Percentiles rank a stretch among this genome's conserved stretches.
Evolutionary conservation across 2,888 invertebrate species (phyloP).

Genomic region (Eudasyphora cyanicolor): DNA sequence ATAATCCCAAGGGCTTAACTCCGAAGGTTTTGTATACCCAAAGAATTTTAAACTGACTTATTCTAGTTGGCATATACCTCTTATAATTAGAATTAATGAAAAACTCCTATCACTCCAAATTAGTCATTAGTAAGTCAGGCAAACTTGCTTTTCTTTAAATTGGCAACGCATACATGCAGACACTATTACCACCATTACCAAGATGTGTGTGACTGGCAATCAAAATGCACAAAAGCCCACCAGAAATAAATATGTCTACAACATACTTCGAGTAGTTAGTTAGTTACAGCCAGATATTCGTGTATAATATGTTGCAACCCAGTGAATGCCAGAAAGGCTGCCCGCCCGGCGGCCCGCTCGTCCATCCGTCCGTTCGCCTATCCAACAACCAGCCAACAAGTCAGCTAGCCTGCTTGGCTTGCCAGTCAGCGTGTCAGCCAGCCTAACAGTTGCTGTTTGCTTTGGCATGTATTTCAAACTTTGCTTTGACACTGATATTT

Average conservation of each 20-base stretch:
- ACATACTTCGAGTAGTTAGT: not conserved
- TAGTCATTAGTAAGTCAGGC: not conserved
- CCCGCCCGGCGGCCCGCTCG: not conserved
- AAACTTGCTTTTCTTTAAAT: slow-evolving; percentile 31
- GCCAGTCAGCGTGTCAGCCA: not conserved
- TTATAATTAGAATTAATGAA: too few species aligned
- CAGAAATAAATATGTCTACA: slow-evolving; percentile 4
- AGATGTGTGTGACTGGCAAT: slow-evolving; percentile 24
- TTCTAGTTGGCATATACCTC: too few species aligned
- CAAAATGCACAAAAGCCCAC: slow-evolving; percentile 29
- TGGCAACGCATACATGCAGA: slow-evolving; percentile 26
- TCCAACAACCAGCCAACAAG: not conserved
- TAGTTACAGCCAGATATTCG: not conserved
- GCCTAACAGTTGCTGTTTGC: not conserved
- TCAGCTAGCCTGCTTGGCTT: not conserved
- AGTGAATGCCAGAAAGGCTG: not conserved
- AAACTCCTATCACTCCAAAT: not conserved
- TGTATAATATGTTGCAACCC: slow-evolving; percentile 9
- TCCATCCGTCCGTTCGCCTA: not conserved
- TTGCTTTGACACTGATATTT: slow-evolving; percentile 64
- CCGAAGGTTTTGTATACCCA: too few species aligned
- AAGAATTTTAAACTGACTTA: too few species aligned
- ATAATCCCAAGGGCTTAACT: too few species aligned
- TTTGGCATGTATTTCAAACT: slow-evolving; percentile 47
- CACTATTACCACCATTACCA: slow-evolving; percentile 13